Evolutionary conservation across 2,888 invertebrate genomes (phyloP).

Genomic region (Polyommatus icarus): DNA sequence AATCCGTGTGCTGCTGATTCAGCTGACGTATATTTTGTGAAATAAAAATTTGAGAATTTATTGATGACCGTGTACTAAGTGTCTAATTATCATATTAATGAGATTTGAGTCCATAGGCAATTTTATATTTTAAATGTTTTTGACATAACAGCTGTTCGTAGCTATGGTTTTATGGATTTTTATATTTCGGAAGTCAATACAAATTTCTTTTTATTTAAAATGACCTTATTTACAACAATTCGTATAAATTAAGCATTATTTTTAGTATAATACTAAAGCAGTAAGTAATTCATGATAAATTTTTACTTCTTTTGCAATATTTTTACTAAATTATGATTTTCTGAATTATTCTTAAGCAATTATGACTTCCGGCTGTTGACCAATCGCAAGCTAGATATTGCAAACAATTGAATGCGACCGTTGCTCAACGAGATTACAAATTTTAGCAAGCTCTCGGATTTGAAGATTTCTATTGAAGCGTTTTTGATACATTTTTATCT

Average conservation of each 20-base stretch:
- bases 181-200: not conserved
- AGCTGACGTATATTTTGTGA: too few relatives aligned
- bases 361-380: not conserved
- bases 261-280: not conserved
- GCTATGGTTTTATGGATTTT: not conserved
- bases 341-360: not conserved
- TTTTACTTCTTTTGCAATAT: not conserved
- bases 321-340: not conserved
- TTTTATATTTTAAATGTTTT: too few relatives aligned
- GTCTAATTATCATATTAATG: too few relatives aligned
- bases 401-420: conserved; percentile 19
- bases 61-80: too few relatives aligned
- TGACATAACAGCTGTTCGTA: too few relatives aligned
- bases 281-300: not conserved
- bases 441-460: not conserved
- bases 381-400: conserved; percentile 6
- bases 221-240: not conserved
- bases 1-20: too few relatives aligned
- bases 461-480: not conserved
- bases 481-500: not conserved
- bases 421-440: not conserved
- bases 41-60: too few relatives aligned
- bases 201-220: not conserved
- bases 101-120: too few relatives aligned
- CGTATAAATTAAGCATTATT: not conserved